A percentile compares a stretch with the other conserved stretches of the same genome.
phyloP scores from a whole-genome alignment of 2,113 vertebrate species.

The Entelurus aequoreus region DNA sequence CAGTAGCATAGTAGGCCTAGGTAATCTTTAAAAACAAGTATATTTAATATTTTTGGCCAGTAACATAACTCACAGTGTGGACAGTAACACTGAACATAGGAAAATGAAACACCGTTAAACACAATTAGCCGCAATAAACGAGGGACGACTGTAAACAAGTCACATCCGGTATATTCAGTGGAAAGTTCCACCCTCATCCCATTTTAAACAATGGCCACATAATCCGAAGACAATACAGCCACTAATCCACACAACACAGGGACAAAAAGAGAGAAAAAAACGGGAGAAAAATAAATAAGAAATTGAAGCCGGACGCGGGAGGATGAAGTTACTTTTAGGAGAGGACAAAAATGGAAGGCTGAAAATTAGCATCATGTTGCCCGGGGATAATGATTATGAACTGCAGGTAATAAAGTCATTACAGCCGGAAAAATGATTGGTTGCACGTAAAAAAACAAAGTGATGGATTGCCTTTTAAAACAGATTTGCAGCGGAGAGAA shows the following conservation, averaged over 20 bases:
- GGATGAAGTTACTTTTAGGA: conserved; percentile 30
- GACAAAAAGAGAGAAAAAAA: conserved; percentile 42
- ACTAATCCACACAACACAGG: conserved; percentile 65
- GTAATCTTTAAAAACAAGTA: no score
- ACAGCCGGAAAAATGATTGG: background rate
- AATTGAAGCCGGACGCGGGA: conserved; percentile 39
- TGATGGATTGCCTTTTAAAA: background rate
- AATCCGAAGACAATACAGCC: conserved; percentile 57
- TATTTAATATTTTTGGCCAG: no score
- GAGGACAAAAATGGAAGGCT: background rate
- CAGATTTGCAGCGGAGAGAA: no score
- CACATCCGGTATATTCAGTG: conserved; percentile 11
- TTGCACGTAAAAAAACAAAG: background rate
- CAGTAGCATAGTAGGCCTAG: no score
- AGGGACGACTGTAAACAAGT: no score
- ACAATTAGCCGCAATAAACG: no score
- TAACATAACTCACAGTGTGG: no score
- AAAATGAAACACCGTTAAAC: no score
- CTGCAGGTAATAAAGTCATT: background rate
- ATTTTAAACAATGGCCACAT: conserved; percentile 52
- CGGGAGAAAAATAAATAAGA: conserved; percentile 44
- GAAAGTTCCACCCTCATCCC: conserved; percentile 30
- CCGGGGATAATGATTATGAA: background rate
- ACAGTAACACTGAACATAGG: no score
- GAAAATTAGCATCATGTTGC: background rate